Base-by-base conservation (phyloP, 2,113 vertebrate species). In the Nerophis lumbriciformis region DNA sequence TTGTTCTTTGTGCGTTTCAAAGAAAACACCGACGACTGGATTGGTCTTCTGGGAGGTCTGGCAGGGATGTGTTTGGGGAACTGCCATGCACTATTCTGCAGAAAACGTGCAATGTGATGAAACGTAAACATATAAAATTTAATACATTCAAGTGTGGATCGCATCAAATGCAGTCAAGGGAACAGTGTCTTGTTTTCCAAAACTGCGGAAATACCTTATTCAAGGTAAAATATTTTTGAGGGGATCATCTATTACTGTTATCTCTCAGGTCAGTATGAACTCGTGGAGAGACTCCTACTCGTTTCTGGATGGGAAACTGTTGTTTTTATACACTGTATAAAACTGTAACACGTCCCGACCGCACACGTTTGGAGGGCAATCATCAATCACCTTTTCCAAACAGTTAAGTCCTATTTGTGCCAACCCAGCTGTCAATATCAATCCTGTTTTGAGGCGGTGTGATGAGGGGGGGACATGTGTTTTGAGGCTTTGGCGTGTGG, bases 41-140 rank as follows among this genome's bases (percentile, higher is more conserved):
- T 65, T 54, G 76, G 77, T 72, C 73, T 83, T 74, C 83, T 79
- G 80, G 83, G 85, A 83, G 83, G 85, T 87, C 85, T 78, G 75
- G 68, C 72, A 51, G 60, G 45, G 59, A 65, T 36, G 35, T 63
- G 51, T 77, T 71, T 78, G 71, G 66, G 60, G 58, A 39, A 45
- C 59, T 51, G 57, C 55, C 77, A 59, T 52, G 36, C 47, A 70
- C 69, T 58, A 37, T 63, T 58, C 54, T 61, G n/a, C 54, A 65
- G 19, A 66, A 28, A 36, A 13, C 37, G 54, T 38, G 57, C 35
- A 60, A 47, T 59, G 50, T 15, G 42, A 67, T 61, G 37, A 59
- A 52, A 35, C 59, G 37, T 65, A 50, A 50, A 69, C 38, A n/a
- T 37, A 59, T 48, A 37, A 14, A 70, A 48, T 53, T 58, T 14